Evolutionary conservation across 2,888 invertebrate genomes (phyloP), one percentile per base, ranked within the genome.

Genomic region (Cephus spinipes): DNA sequence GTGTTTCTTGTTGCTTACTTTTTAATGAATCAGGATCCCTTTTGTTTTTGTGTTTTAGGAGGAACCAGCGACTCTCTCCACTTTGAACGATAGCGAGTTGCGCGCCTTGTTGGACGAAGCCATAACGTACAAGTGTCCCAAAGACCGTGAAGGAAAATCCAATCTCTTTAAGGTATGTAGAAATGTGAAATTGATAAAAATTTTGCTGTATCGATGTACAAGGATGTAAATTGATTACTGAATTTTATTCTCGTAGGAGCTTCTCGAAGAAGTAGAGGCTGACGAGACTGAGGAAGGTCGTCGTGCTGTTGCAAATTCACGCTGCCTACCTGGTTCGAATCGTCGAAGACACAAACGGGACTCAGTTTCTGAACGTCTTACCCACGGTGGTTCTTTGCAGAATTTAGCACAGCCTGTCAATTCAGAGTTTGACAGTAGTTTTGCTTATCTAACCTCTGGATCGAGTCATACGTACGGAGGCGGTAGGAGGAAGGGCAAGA

Each of bases 111-210:
- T 97, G 86, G 96, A 97, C 90, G 97, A 97, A 93, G 97, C 96
- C 84, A 95, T 96, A 89, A 95, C 94, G 83, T 97, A 97, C 92
- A 96, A 96, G 92, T 94, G 95, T 90, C 97, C 97, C 78, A 96
- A 96, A 93, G 97, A 97, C 91, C 94, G 96, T 83, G 96, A 96
- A 92, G 96, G 96, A 87, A 97, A 97, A 92, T 97, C 97, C 92
- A 94, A 94, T 92, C 94, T 96, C 79, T 97, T 97, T 92, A 95
- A 96, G 94, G 97, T 97, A 35, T 12, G 15, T n/a, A 23, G 15
- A 55, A 23, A 0, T 11, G 4, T 73, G 75, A 68, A 31, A 31
- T 68, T 71, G 12, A 71, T 73, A 12, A 12, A 71, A 69, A 12
- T 69, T 73, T 74, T 76, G 33, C 78, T 83, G 83, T 77, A 75